Conservation (phyloP, 2,888 invertebrate genomes). For the Liopterus haemorrhoidalis region DNA sequence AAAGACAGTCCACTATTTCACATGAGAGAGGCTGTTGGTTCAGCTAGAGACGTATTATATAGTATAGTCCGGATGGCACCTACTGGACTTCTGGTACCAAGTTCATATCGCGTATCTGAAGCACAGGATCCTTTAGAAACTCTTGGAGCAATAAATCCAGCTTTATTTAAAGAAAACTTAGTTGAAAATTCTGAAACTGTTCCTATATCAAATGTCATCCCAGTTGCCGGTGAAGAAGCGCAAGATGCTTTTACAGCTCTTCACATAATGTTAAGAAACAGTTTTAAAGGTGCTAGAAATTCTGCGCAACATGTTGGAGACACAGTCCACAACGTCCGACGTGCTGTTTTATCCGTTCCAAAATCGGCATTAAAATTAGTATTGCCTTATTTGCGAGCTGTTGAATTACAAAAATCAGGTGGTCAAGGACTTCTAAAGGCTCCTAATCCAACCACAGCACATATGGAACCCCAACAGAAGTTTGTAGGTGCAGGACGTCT, state of each 20-base stretch:
- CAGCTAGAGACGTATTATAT: constrained; percentile 38
- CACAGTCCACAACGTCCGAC: constrained; percentile 33
- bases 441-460: constrained; percentile 32
- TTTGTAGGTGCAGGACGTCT: too few relatives aligned
- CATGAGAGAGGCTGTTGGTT: constrained; percentile 40
- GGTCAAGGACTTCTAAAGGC: constrained; percentile 30
- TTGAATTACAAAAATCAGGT: constrained; percentile 8
- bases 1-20: constrained; percentile 42
- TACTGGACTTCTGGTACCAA: constrained; percentile 12
- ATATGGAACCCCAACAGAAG: constrained; percentile 17
- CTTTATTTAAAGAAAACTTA: constrained; percentile 9
- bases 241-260: too few relatives aligned
- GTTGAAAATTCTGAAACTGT: constrained; percentile 33
- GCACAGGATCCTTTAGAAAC: constrained; percentile 5
- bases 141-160: constrained; percentile 6
- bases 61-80: constrained; percentile 15
- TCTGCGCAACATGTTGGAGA: constrained; percentile 40
- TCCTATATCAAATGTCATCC: constrained; percentile 21
- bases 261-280: constrained; percentile 39
- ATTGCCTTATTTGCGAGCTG: constrained; percentile 16
- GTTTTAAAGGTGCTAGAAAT: constrained; percentile 35
- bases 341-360: constrained; percentile 24
- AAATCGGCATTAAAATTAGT: constrained; percentile 34
- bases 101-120: constrained; percentile 1
- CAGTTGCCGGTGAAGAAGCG: background rate